Percentiles rank a stretch among this genome's conserved stretches.
Conservation (phyloP, 2,888 invertebrate species). For the Drosophila paramelanica region DNA sequence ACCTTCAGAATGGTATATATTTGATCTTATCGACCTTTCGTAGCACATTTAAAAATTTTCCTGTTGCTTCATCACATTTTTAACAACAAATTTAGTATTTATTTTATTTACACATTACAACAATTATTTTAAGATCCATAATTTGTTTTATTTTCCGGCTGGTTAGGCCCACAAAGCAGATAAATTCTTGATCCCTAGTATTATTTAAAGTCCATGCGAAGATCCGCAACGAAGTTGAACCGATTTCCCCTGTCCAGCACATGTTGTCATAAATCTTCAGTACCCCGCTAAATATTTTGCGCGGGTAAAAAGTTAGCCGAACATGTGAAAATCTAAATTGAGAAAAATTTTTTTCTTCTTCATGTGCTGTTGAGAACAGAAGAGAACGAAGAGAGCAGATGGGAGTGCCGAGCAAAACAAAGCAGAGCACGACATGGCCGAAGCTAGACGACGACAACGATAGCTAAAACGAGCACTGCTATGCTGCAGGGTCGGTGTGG, state of each 20-base stretch:
- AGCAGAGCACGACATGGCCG: slow-evolving; percentile 50
- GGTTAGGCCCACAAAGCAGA: neutral
- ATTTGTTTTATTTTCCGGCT: neutral
- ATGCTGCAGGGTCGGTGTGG: slow-evolving; percentile 27
- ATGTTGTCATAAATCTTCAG: slow-evolving; percentile 54
- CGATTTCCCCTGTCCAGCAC: slow-evolving; percentile 19
- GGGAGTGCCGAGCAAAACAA: slow-evolving; percentile 21
- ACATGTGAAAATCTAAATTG: slow-evolving; percentile 39
- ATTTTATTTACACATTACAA: neutral
- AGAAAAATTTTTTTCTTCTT: slow-evolving; percentile 23
- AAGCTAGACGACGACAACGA: slow-evolving; percentile 49
- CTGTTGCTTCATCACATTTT: too few relatives aligned
- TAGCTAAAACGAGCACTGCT: slow-evolving; percentile 27
- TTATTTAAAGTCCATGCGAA: slow-evolving; percentile 4
- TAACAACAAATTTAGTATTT: too few relatives aligned
- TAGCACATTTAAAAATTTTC: too few relatives aligned
- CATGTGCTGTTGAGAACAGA: slow-evolving; percentile 30
- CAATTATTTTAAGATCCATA: neutral
- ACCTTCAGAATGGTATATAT: too few relatives aligned
- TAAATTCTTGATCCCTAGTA: neutral
- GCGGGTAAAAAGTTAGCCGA: slow-evolving; percentile 53
- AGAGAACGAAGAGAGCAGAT: slow-evolving; percentile 24
- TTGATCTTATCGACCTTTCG: too few relatives aligned
- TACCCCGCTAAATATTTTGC: slow-evolving; percentile 39
- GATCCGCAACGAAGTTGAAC: neutral